Evolutionary conservation across 2,797 vertebrate genomes (phyloP).

Genomic region (Psittacula echo): DNA sequence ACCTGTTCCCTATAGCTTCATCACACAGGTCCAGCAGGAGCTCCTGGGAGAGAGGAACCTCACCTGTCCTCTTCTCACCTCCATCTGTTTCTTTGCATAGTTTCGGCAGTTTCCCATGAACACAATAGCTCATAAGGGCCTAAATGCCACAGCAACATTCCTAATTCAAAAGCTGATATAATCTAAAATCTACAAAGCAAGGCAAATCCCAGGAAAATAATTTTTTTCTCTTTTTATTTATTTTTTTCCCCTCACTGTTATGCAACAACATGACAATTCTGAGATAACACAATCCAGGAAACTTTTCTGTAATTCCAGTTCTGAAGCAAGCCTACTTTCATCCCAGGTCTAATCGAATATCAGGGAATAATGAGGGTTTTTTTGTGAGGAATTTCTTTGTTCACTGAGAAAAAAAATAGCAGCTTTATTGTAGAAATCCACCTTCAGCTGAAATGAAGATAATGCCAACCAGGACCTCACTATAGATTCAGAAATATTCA

Average conservation of each 20-base stretch:
- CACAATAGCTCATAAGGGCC: neutral
- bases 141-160: constrained; percentile 12
- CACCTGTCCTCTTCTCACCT: neutral
- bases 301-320: constrained; percentile 40
- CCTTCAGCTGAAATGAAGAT: constrained; percentile 11
- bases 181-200: constrained; percentile 32
- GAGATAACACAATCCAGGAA: constrained; percentile 36
- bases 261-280: neutral
- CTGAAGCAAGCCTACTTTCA: constrained; percentile 33
- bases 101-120: neutral
- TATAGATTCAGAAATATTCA: neutral
- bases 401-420: constrained; percentile 21
- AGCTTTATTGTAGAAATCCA: neutral
- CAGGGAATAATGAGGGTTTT: neutral
- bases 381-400: constrained; percentile 17
- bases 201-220: neutral
- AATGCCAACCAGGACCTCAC: neutral
- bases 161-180: constrained; percentile 38
- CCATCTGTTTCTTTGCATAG: neutral
- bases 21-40: neutral
- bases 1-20: neutral
- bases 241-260: neutral
- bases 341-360: constrained; percentile 36
- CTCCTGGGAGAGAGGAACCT: neutral
- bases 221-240: neutral